phyloP scores from a whole-genome alignment of 2,888 invertebrate species.

The Arge pagana region DNA sequence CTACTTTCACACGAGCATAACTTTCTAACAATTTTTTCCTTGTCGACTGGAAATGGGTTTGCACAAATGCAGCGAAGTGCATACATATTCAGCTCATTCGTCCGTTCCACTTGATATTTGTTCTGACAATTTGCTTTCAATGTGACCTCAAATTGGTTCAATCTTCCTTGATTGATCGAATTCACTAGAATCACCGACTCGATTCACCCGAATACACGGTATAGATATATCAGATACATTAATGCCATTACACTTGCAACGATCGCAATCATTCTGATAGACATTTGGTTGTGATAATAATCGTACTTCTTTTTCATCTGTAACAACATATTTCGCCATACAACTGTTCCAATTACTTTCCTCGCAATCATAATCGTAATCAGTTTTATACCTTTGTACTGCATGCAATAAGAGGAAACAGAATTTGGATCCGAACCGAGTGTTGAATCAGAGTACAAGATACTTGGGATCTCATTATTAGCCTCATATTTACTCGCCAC shows the following conservation, averaged over 20 bases:
- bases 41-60: too few relatives aligned
- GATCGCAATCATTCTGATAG: conserved; percentile 10
- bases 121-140: conserved; percentile 19
- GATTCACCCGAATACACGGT: too few relatives aligned
- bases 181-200: too few relatives aligned
- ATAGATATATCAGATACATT: too few relatives aligned
- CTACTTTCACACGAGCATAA: too few relatives aligned
- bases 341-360: neutral
- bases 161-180: conserved; percentile 23
- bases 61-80: too few relatives aligned
- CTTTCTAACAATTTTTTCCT: too few relatives aligned
- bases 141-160: conserved; percentile 24
- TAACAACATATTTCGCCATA: neutral
- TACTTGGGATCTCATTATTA: conserved; percentile 7
- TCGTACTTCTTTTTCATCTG: neutral
- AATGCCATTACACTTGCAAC: conserved; percentile 17
- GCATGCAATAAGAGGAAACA: conserved; percentile 14
- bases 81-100: too few relatives aligned
- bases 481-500: conserved; percentile 6
- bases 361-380: neutral
- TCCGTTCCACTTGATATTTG: conserved; percentile 27
- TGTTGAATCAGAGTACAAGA: conserved; percentile 15
- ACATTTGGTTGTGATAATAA: neutral
- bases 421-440: conserved; percentile 3
- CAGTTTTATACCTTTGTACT: conserved; percentile 11